Evolutionary conservation across 2,888 invertebrate genomes (phyloP), one percentile per base, ranked within the genome.

Genomic region (Cryptus viduatorius): DNA sequence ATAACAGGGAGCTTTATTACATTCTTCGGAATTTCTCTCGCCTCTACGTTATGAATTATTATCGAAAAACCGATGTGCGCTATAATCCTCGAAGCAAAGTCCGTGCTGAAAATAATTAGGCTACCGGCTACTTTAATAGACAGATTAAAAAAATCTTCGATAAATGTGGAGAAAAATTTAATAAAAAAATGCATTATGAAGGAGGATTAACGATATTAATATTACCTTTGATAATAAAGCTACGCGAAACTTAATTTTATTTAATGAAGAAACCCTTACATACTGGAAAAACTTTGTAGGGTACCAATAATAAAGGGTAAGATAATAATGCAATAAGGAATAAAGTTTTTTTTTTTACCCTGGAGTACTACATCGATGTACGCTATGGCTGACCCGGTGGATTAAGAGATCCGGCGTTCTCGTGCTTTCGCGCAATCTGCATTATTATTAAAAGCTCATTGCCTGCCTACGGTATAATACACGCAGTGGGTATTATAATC

Each of bases 371-470:
- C 64, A 72, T 42, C 50, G 53, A 72, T 56, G 42, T 29, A 42
- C n/a, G 19, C 65, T 7, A 42, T 19, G 12, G n/a, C 53, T 29
- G 65, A 19, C 56, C 56, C 31, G 10, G 50, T 67, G n/a, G 67
- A 82, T 77, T 67, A 67, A 67, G 72, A 72, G 56, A 72, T 78
- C 65, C 67, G 65, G 48, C 61, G 59, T 67, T 82, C 69, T 59
- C 72, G 67, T 77, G 71, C 44, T 69, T 31, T 8, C 29, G 71
- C 42, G 65, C 59, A 82, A 77, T 78, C 56, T 82, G 77, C 72
- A 82, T 82, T 77, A 82, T 82, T 77, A 77, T 56, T 56, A 56
- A 78, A 82, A 50, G 64, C 59, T 67, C 72, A 48, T 78, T 46
- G 46, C 37, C 37, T 29, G n/a, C 24, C 72, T 59, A 44, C 67